Percentiles rank a stretch among this genome's conserved stretches.
Conservation (phyloP, 2,888 invertebrate genomes). For the Noctua janthina region DNA sequence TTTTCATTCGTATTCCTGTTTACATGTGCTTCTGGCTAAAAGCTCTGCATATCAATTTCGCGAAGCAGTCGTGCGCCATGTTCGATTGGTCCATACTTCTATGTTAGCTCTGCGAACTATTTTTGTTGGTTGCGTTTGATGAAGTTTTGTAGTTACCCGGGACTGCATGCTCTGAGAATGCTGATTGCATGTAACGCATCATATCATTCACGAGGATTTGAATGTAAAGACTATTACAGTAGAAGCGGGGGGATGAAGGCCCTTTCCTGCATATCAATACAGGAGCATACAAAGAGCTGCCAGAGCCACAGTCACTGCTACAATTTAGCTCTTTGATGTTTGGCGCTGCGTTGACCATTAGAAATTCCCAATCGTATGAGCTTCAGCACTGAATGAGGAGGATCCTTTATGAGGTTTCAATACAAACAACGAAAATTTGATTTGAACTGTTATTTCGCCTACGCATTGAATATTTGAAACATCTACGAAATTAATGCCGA, state of each 20-base stretch:
- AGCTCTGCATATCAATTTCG: slow-evolving; percentile 48
- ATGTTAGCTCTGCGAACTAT: slow-evolving; percentile 28
- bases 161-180: slow-evolving; percentile 1
- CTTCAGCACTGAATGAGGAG: not conserved
- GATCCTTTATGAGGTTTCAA: not conserved
- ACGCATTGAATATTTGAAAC: not conserved
- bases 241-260: not conserved
- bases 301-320: too few relatives aligned
- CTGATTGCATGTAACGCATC: not conserved
- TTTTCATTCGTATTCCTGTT: slow-evolving; percentile 56
- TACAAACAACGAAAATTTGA: not conserved
- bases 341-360: not conserved
- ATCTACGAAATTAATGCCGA: slow-evolving; percentile 9
- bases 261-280: not conserved
- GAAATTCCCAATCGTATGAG: not conserved
- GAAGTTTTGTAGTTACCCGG: slow-evolving; percentile 30
- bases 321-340: not conserved
- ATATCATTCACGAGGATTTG: not conserved
- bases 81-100: slow-evolving; percentile 32
- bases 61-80: slow-evolving; percentile 19
- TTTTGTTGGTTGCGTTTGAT: slow-evolving; percentile 30
- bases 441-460: not conserved
- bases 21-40: slow-evolving; percentile 52
- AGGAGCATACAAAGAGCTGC: slow-evolving; percentile 10
- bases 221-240: not conserved